Conservation (phyloP, 1,140 invertebrate genomes). For the Zaprionus gabonicus region DNA sequence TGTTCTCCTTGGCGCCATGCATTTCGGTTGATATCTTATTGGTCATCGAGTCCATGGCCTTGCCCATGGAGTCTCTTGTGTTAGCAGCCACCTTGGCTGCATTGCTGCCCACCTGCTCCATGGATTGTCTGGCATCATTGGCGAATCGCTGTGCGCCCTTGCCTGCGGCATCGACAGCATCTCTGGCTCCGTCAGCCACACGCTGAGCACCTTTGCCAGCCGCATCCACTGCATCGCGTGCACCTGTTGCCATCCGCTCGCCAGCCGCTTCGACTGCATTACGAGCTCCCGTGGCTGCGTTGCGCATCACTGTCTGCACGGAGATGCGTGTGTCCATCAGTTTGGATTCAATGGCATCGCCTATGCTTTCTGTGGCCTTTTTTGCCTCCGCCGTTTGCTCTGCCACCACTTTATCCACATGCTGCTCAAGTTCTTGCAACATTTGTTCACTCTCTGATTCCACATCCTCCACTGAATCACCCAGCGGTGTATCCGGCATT, state of each 20-base stretch:
- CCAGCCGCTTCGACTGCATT: conserved; percentile 68
- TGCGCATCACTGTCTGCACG: conserved; percentile 58
- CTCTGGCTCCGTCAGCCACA: conserved; percentile 36
- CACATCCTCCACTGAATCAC: conserved; percentile 57
- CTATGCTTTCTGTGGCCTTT: conserved; percentile 25
- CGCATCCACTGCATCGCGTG: conserved; percentile 63
- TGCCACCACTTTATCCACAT: conserved; percentile 52
- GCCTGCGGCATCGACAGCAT: conserved; percentile 59
- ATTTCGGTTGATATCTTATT: conserved; percentile 72
- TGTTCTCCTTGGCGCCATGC: conserved; percentile 73
- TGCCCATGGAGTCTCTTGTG: conserved; percentile 70
- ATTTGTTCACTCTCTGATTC: conserved; percentile 68
- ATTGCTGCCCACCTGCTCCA: conserved; percentile 63
- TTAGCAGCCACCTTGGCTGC: conserved; percentile 60
- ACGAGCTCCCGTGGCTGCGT: conserved; percentile 63
- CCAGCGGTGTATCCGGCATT: conserved; percentile 61
- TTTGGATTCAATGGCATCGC: conserved; percentile 51
- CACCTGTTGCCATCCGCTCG: conserved; percentile 69
- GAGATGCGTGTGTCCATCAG: conserved; percentile 37
- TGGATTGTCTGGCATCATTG: conserved; percentile 56
- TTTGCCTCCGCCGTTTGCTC: conserved; percentile 26
- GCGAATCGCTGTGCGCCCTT: conserved; percentile 54
- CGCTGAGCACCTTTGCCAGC: conserved; percentile 51
- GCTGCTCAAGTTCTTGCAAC: conserved; percentile 52
- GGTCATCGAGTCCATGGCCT: conserved; percentile 69